Evolutionary conservation across 2,113 vertebrate genomes (phyloP), one percentile per base, ranked within the genome.

Genomic region (Bombycilla garrulus): DNA sequence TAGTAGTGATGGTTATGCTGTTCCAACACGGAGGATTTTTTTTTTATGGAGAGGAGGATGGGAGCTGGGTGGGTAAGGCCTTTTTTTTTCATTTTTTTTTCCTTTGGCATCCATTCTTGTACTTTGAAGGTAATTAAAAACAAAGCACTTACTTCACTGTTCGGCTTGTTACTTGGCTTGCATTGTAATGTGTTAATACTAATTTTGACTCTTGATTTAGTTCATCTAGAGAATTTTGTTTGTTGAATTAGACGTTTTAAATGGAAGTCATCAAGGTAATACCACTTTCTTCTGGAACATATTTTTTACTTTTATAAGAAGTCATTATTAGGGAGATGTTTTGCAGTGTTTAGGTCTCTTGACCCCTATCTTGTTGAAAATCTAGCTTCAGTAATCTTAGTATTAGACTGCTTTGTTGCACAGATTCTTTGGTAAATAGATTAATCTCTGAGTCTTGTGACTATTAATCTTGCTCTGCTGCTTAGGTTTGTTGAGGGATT

Each of bases 401-500:
- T 90, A 88, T 92, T 96, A 95, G 93, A 78, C 79, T 92, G 57
- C 80, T 96, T 97, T 94, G 86, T 91, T 94, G 51, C 78, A 94
- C 10, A 15, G 83, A 70, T 88, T 95, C 83, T 90, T 82, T 95
- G 61, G 87, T 96, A 96, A 96, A 95, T 83, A 95, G 81, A 95
- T 95, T 96, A 96, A 95, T 96, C 95, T 91, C 73, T 79, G 35
- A 51, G 83, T 93, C 95, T 96, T 97, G 88, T 97, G 95, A 96
- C 88, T 96, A 93, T 96, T 96, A 96, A 96, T 95, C 94, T 91
- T 97, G 20, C 90, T 84, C 72, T 90, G 67, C 92, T 83, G 86
- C 91, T 97, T 94, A 66, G 60, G 53, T 90, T 96, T 92, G 89
- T 92, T 72, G 83, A 95, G 67, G 86, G 93, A 95, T 97, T 97